Percentiles rank a stretch among this genome's conserved stretches.
These are phyloP conservation scores for Ormia ochracea DNA, from an alignment of 2,888 invertebrate species.

Conservation along the genomic window DNA sequence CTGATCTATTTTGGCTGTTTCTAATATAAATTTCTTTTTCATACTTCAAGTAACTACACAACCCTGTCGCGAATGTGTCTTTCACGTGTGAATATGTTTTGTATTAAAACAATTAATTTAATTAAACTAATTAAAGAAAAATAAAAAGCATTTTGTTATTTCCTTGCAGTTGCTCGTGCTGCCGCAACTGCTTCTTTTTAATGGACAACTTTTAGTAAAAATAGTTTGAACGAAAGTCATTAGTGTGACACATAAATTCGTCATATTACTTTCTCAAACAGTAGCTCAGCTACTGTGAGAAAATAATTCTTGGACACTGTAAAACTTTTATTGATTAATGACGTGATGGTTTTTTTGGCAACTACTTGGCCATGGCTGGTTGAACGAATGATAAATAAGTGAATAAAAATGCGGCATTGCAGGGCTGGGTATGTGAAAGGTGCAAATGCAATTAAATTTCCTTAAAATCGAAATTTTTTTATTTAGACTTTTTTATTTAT, in stretches of 20 bases:
- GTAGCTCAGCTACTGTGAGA: slow-evolving; percentile 1
- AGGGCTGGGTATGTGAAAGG: no score
- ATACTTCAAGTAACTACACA: no score
- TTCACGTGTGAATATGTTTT: neutral
- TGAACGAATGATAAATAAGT: no score
- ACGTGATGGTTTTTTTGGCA: neutral
- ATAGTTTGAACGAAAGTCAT: slow-evolving; percentile 24
- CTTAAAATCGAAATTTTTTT: no score
- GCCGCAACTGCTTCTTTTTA: neutral
- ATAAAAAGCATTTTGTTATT: neutral
- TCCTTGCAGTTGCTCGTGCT: neutral
- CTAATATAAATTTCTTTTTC: no score
- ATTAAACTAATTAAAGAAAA: slow-evolving; percentile 28
- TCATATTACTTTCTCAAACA: neutral
- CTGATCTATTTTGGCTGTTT: no score
- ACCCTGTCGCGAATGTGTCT: neutral
- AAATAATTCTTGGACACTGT: slow-evolving; percentile 2
- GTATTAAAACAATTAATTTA: neutral
- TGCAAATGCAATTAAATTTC: no score
- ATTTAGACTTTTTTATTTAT: no score
- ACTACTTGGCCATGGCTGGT: neutral
- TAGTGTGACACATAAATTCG: neutral
- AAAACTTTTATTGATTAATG: neutral
- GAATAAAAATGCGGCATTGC: no score
- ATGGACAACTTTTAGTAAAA: neutral